These are phyloP conservation scores for Megaleporinus macrocephalus DNA, from an alignment of 2,113 vertebrate genomes.

Conservation along the genomic window DNA sequence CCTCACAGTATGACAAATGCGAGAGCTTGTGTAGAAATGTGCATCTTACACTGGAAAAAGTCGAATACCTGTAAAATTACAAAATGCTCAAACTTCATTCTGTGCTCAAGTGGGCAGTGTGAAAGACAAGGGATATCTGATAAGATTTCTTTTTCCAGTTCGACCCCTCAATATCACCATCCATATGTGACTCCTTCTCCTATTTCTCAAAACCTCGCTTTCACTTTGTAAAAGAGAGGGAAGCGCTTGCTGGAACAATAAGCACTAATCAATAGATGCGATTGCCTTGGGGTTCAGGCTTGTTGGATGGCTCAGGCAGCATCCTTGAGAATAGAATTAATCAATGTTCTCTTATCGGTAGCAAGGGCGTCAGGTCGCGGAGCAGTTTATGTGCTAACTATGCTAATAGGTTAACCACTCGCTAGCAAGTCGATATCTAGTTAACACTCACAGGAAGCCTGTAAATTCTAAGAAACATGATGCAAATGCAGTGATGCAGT, in stretches of 20 bases:
- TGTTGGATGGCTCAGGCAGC: slow-evolving; percentile 6
- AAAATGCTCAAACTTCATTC: no score
- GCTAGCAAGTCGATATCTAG: neutral
- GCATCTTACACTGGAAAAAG: no score
- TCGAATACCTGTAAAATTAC: no score
- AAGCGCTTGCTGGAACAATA: slow-evolving; percentile 8
- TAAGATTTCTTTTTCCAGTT: neutral
- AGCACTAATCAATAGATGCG: slow-evolving; percentile 10
- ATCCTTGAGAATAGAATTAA: neutral
- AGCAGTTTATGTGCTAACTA: neutral
- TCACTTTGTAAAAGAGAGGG: slow-evolving; percentile 7
- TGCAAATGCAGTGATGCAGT: neutral
- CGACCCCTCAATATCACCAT: neutral
- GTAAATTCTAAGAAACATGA: neutral
- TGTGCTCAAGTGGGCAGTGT: no score
- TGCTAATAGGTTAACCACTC: slow-evolving; percentile 6
- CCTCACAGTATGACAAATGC: neutral
- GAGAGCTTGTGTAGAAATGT: no score
- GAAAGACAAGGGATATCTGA: no score
- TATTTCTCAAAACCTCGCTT: neutral
- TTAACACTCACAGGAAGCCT: neutral
- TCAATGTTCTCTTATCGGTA: slow-evolving; percentile 8
- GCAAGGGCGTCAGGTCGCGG: neutral
- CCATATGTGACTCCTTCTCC: neutral
- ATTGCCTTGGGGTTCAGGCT: neutral